Conservation (phyloP, 2,797 vertebrate species). For the Epinephelus malabaricus region DNA sequence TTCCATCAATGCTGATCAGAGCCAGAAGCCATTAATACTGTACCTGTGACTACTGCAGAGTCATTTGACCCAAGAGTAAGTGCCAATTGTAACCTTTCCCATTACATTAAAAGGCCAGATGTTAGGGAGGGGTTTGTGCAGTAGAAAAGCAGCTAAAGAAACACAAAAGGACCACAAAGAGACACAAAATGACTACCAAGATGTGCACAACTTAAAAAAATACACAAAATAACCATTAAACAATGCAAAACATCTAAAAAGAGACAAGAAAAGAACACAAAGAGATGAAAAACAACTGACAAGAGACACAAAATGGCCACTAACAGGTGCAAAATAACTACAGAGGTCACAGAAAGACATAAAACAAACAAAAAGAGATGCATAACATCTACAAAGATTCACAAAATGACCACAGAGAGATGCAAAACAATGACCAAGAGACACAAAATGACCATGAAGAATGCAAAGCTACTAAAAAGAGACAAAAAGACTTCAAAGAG, state of each 20-base stretch:
- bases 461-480: no score
- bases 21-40: no score
- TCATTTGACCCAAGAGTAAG: no score
- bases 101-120: no score
- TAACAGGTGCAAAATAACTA: background rate
- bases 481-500: no score
- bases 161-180: background rate
- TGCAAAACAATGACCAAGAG: background rate
- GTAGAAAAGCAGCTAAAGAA: background rate
- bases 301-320: background rate
- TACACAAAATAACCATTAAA: background rate
- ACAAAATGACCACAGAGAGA: background rate
- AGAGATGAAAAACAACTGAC: background rate
- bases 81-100: no score
- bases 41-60: no score
- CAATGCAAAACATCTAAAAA: background rate
- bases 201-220: background rate
- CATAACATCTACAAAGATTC: background rate
- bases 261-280: background rate
- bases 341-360: background rate
- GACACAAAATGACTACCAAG: background rate
- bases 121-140: no score
- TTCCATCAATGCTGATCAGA: no score
- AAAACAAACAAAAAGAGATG: background rate
- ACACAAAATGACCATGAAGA: no score